Evolutionary conservation across 1,140 invertebrate species (phyloP).

Genomic region (Eriosoma lanigerum): DNA sequence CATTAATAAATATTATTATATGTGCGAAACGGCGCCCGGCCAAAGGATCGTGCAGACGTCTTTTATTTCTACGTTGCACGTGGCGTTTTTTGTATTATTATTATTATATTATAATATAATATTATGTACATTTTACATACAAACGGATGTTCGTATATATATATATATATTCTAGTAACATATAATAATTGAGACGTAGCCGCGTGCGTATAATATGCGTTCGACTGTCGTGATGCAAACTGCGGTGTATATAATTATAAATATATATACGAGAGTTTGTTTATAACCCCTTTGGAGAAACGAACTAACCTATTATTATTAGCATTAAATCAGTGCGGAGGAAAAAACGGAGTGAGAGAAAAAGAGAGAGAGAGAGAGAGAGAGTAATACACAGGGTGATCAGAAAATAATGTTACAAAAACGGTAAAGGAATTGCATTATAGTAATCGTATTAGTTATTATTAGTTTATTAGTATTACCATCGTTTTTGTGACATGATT

Average conservation of each 20-base stretch:
- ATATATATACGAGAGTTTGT: not conserved
- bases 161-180: constrained; percentile 1
- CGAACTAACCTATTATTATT: not conserved
- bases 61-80: not conserved
- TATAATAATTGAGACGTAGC: constrained; percentile 40
- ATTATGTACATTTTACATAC: too few relatives aligned
- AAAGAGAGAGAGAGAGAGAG: not conserved
- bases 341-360: too few relatives aligned
- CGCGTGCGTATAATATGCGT: not conserved
- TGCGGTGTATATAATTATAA: not conserved
- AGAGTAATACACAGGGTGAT: too few relatives aligned
- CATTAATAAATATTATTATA: constrained; percentile 20
- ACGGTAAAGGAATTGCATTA: not conserved
- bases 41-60: constrained; percentile 40
- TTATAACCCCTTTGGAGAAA: not conserved
- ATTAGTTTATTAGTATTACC: too few relatives aligned
- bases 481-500: too few relatives aligned
- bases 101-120: not conserved
- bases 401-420: too few relatives aligned
- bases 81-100: not conserved
- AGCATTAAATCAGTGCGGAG: not conserved
- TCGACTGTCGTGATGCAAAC: constrained; percentile 32
- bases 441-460: too few relatives aligned
- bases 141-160: too few relatives aligned
- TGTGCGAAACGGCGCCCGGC: constrained; percentile 33